Evolutionary conservation across 2,888 invertebrate genomes (phyloP), one percentile per base, ranked within the genome.

Genomic region (Limenitis camilla): DNA sequence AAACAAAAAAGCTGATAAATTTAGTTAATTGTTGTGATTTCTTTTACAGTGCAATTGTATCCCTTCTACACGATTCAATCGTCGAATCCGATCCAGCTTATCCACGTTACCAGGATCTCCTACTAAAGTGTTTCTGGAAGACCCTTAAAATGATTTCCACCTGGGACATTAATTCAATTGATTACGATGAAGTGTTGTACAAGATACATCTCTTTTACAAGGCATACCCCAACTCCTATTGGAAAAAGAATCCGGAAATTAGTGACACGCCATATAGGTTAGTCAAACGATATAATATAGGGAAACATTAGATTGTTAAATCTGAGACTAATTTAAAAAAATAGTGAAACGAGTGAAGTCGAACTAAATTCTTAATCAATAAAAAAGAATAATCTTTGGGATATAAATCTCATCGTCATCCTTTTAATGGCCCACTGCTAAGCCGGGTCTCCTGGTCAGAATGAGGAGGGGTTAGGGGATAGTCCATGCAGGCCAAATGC

Each of bases 71-170:
- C 70, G 96, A 96, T 56, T 93, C 93, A 29, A 93, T 97, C 46
- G 91, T 91, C 53, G 90, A 90, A 0, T 87, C 89, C 0, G 90
- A 90, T 52, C 89, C 91, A 0, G 75, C 76, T 0, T 84, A 71
- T 64, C 90, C 91, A 0, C 92, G 95, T 63, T 93, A 93, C 71
- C 92, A 94, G 43, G 96, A 96, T 71, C 81, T 96, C 40, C 91
- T 95, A 0, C 94, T 96, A 91, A 96, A 97, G 85, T 98, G 98
- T 75, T 91, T 97, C 72, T 98, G 98, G 98, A 95, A 96, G 73
- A 93, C 96, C 53, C 92, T 97, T 10, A 95, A 96, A 78, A 91
- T 94, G 80, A 91, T 98, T 69, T 92, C 95, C 0, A 91, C 92
- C 45, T 96, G 96, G 91, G 90, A 91, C 33, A 89, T 89, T 6